Evolutionary conservation across 2,888 invertebrate species (phyloP).

Genomic region (Cataglyphis cursor): DNA sequence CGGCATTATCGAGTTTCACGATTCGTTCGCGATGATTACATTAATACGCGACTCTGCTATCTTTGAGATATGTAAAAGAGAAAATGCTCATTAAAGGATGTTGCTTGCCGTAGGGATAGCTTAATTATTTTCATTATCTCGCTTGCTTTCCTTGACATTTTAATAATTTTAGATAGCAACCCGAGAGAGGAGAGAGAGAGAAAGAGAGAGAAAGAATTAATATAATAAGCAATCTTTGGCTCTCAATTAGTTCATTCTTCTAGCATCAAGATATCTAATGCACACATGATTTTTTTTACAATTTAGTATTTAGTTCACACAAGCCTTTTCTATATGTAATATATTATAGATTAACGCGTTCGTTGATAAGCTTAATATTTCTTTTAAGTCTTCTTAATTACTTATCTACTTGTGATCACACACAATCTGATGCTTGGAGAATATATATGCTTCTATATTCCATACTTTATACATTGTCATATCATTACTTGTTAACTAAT

Average conservation of each 20-base stretch:
- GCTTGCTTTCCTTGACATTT: background rate
- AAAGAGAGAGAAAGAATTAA: background rate
- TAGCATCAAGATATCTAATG: too few species aligned
- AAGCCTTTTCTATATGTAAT: background rate
- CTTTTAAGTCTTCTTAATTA: background rate
- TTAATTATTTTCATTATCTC: slow-evolving; percentile 1
- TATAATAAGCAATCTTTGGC: background rate
- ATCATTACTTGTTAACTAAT: background rate
- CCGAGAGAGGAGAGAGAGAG: background rate
- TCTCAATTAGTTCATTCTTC: too few species aligned
- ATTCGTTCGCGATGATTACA: background rate
- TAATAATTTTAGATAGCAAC: background rate
- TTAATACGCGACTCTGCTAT: background rate
- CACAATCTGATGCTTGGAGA: background rate
- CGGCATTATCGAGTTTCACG: background rate
- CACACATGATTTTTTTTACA: background rate
- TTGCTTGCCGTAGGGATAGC: background rate
- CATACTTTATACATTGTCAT: background rate
- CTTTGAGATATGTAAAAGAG: background rate
- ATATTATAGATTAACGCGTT: background rate
- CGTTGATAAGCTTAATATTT: background rate
- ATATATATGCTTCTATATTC: background rate
- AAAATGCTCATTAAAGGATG: background rate
- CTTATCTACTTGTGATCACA: background rate
- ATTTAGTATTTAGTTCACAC: background rate